Percentiles rank a stretch among this genome's conserved stretches.
These are phyloP conservation scores for Parnassius smintheus DNA, from an alignment of 2,888 invertebrate genomes.

Conservation along the genomic window DNA sequence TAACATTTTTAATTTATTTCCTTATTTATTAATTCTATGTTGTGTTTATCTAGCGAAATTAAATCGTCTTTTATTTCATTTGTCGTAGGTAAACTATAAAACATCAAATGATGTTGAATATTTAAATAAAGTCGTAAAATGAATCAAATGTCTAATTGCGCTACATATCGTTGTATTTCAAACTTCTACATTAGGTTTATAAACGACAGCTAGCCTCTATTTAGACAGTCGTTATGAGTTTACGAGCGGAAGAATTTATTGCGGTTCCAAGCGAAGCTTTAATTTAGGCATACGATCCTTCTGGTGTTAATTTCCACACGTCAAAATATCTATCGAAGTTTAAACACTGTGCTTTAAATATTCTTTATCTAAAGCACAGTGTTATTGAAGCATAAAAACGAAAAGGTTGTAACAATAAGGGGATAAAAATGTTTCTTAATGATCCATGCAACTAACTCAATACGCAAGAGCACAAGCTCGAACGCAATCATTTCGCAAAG, in stretches of 20 bases:
- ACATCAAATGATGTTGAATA: too few species aligned
- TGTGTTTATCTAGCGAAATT: too few species aligned
- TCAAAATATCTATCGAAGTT: constrained; percentile 38
- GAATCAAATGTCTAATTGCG: constrained; percentile 50
- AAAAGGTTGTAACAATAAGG: constrained; percentile 28
- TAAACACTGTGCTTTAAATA: not conserved
- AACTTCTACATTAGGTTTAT: constrained; percentile 62
- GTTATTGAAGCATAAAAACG: constrained; percentile 8
- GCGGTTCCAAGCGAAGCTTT: constrained; percentile 61
- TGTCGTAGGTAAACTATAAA: too few species aligned
- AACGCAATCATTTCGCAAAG: constrained; percentile 56
- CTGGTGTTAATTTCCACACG: constrained; percentile 72
- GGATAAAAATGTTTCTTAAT: constrained; percentile 31
- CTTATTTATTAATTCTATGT: too few species aligned
- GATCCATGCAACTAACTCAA: constrained; percentile 21
- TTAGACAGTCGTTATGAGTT: constrained; percentile 76
- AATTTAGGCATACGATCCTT: constrained; percentile 71
- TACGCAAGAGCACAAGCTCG: constrained; percentile 35
- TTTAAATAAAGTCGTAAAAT: constrained; percentile 30
- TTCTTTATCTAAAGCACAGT: not conserved
- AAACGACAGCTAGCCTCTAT: constrained; percentile 73
- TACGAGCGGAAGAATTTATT: constrained; percentile 74
- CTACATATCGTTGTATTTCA: constrained; percentile 48
- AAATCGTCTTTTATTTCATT: too few species aligned
- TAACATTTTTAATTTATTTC: too few species aligned